Base-by-base conservation (phyloP, 2,797 vertebrate genomes). In the Anguilla marmorata region DNA sequence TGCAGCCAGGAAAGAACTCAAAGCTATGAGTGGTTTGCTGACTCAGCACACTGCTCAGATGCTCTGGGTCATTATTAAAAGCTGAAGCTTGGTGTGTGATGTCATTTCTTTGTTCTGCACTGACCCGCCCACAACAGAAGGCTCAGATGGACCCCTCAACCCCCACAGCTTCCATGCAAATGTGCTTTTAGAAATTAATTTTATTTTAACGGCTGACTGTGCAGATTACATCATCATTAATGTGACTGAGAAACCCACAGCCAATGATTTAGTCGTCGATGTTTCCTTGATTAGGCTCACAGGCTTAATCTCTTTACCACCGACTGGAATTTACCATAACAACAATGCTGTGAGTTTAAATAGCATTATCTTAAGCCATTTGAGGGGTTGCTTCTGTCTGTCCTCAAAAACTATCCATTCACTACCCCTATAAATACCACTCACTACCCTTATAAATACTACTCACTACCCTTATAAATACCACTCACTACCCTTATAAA, bases 201-300 rank as follows among this genome's bases (percentile, higher is more conserved):
- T 41, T 8, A 12, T 19, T 33, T 74, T 74, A 79, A 16, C 33
- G 21, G 41, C 41, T 6, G 41, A 50, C 79, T 21, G 74, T 48
- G 45, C 45, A 82, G 45, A 82, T 82, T 48, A 82, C 79, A 8
- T 48, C 41, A 82, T 82, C 45, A 82, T 82, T 82, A 82, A 82
- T 48, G 79, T 50, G 41, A 24, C 3, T 79, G 33, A 41, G 33
- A 21, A 41, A 21, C 11, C 37, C 21, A 48, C 16, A 48, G 5
- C 16, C 74, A 16, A 79, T 41, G 33, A 27, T 21, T 16, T 41
- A 21, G 45, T 21, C 19, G 0, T 76, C 33, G 9, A 11, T 12
- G 9, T 72, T 72, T 11, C 8, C 4, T 33, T 27, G 9, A 66
- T 66, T 27, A n/a, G 66, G 30, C 33, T 41, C 9, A 5, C 72